These are phyloP conservation scores for Tetragnatha montana DNA, from an alignment of 2,888 invertebrate genomes.

Conservation along the genomic window DNA sequence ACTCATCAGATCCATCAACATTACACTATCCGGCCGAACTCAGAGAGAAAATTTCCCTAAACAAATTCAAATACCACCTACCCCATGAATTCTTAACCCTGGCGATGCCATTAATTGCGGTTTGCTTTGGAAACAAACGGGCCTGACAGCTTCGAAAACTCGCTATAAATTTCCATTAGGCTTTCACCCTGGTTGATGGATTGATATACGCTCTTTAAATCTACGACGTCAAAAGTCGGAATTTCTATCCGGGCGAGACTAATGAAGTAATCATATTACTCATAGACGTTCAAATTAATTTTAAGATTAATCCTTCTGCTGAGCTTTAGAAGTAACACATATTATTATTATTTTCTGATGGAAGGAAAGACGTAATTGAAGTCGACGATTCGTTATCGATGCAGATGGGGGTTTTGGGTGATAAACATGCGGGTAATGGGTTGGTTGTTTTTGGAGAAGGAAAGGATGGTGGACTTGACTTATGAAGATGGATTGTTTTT, in stretches of 20 bases:
- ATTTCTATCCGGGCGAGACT: neutral
- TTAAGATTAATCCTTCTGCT: neutral
- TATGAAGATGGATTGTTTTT: too few relatives aligned
- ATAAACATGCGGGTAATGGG: too few relatives aligned
- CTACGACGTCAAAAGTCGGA: neutral
- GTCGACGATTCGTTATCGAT: neutral
- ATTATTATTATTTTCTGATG: neutral
- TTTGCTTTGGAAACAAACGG: neutral
- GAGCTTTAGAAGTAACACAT: neutral
- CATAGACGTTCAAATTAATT: slow-evolving; percentile 1
- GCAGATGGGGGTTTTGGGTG: neutral
- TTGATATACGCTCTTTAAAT: neutral
- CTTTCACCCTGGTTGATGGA: neutral
- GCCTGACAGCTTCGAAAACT: neutral
- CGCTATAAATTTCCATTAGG: neutral
- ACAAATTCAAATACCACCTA: neutral
- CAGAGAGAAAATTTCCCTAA: neutral
- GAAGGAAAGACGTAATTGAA: neutral
- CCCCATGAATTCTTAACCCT: neutral
- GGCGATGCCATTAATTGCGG: neutral
- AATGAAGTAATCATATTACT: neutral
- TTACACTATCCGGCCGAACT: too few relatives aligned
- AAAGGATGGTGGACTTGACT: too few relatives aligned
- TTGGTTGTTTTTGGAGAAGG: too few relatives aligned
- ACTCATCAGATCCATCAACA: too few relatives aligned